phyloP scores from a whole-genome alignment of 2,113 vertebrate species.

The Leptobrachium ailaonicum region DNA sequence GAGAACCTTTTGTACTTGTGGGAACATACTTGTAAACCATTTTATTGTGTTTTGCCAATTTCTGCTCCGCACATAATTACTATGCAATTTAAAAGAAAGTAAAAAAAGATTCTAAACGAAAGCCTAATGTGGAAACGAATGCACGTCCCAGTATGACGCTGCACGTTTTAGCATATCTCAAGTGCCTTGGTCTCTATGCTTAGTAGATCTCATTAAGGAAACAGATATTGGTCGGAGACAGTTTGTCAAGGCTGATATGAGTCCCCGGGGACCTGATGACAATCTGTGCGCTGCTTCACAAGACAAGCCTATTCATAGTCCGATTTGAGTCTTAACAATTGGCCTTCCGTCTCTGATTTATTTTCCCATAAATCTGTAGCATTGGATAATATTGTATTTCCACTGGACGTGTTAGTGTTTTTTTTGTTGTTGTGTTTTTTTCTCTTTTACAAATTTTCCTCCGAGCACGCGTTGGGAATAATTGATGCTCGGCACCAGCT shows the following conservation, averaged over 20 bases:
- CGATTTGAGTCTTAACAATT: conserved; percentile 71
- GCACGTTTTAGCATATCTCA: conserved; percentile 72
- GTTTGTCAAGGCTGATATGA: conserved; percentile 76
- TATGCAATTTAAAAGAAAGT: too few relatives aligned
- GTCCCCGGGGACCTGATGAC: conserved; percentile 69
- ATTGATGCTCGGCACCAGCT: conserved; percentile 54
- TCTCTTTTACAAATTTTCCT: conserved; percentile 58
- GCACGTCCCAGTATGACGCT: conserved; percentile 52
- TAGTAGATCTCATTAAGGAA: conserved; percentile 78
- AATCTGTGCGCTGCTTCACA: conserved; percentile 63
- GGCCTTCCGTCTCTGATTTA: conserved; percentile 68
- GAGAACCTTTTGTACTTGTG: too few relatives aligned
- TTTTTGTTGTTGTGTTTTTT: conserved; percentile 56
- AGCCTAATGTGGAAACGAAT: background rate
- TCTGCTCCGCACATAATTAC: too few relatives aligned
- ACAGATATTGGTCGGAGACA: conserved; percentile 72
- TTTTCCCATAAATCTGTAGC: conserved; percentile 64
- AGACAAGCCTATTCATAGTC: conserved; percentile 59
- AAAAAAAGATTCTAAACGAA: too few relatives aligned
- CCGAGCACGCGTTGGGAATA: conserved; percentile 52
- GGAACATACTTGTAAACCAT: too few relatives aligned
- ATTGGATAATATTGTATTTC: conserved; percentile 57
- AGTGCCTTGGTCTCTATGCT: conserved; percentile 65
- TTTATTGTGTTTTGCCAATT: too few relatives aligned
- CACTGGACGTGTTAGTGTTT: conserved; percentile 54